Percentiles rank a stretch among this genome's conserved stretches.
Evolutionary conservation across 2,113 vertebrate species (phyloP).

Genomic region (Mustelus asterias): DNA sequence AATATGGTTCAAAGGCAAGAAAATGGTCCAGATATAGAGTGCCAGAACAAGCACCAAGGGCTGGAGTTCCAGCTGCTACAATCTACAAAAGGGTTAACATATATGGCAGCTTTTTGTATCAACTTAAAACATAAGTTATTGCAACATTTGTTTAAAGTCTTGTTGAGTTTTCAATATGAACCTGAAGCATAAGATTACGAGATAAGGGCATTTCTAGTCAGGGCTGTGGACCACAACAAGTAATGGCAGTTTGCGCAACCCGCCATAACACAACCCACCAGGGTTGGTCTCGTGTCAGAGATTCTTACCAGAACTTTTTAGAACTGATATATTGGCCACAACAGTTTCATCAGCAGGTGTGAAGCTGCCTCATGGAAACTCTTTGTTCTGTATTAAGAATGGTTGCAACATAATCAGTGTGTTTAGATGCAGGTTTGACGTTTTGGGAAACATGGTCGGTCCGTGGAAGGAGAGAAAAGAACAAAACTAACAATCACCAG

Average conservation of each 20-base stretch:
- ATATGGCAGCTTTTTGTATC: neutral
- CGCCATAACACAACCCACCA: neutral
- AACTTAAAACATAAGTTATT: neutral
- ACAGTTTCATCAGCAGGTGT: neutral
- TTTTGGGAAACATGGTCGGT: neutral
- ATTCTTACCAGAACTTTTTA: neutral
- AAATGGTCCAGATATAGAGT: neutral
- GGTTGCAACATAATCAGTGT: neutral
- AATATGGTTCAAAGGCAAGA: neutral
- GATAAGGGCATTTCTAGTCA: neutral
- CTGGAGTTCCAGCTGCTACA: neutral
- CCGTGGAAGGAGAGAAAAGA: neutral
- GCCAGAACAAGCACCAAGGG: neutral
- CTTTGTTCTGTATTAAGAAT: neutral
- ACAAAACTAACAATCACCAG: neutral
- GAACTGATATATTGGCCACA: neutral
- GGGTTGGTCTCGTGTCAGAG: neutral
- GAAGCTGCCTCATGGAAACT: conserved; percentile 3
- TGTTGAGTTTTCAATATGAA: neutral
- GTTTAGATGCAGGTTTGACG: neutral
- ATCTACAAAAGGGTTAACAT: neutral
- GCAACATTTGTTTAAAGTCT: neutral
- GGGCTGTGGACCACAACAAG: conserved; percentile 18
- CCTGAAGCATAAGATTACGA: neutral
- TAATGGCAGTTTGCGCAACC: conserved; percentile 1